Evolutionary conservation across 2,888 invertebrate species (phyloP).

Genomic region (Patella depressa): DNA sequence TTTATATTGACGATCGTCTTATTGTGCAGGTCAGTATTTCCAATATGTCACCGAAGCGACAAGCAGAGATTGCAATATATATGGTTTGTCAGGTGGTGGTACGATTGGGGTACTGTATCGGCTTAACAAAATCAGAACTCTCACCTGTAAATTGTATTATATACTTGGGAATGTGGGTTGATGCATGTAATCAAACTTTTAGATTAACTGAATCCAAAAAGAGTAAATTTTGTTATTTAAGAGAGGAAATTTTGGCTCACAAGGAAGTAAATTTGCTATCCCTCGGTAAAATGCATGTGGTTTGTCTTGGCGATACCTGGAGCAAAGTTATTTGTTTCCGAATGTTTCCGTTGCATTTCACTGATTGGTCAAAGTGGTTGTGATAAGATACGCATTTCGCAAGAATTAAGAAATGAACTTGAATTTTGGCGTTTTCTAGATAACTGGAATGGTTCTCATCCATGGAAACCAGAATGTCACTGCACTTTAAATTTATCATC

Average conservation of each 20-base stretch:
- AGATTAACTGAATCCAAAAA: not conserved
- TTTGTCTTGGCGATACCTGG: not conserved
- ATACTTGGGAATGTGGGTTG: not conserved
- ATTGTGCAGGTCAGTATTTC: not conserved
- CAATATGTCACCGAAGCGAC: not conserved
- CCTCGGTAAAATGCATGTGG: not conserved
- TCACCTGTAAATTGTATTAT: not conserved
- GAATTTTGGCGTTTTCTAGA: not conserved
- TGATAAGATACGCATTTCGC: not conserved
- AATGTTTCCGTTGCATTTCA: not conserved
- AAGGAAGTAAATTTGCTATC: not conserved
- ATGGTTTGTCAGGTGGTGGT: not conserved
- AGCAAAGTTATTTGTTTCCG: not conserved
- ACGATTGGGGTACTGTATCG: slow-evolving; percentile 2
- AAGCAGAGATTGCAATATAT: not conserved
- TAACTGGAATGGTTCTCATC: not conserved
- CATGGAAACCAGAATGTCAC: not conserved
- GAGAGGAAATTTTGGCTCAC: not conserved
- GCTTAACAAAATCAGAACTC: not conserved
- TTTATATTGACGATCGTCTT: not conserved
- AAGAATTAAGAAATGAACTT: not conserved
- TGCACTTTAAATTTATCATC: not conserved
- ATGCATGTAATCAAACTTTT: not conserved
- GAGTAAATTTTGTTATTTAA: not conserved
- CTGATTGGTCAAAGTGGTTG: not conserved